Base-by-base conservation (phyloP, 2,888 invertebrate species). In the Clepsis dumicolana region DNA sequence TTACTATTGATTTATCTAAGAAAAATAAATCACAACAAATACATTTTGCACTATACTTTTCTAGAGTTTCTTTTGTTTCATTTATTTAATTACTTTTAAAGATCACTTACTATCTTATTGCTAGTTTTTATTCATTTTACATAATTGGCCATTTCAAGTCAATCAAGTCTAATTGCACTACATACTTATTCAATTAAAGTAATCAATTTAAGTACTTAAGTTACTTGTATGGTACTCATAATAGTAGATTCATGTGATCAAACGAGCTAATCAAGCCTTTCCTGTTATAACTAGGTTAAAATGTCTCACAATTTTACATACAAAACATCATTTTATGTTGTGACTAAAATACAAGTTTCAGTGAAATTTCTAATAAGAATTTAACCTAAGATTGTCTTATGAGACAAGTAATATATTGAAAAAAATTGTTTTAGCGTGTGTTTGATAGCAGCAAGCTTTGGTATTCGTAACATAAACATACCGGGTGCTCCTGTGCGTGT, bases 401-500 rank as follows among this genome's bases (percentile, higher is more conserved):
- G 7, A 24, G 4, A 24, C 5, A 7, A 14, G n/a, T 29, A 52
- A 56, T 4, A 4, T 29, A 7, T 25, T 18, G 18, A 38, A 62
- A 62, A n/a, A 21, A 48, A 18, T 24, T 27, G 25, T 24, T 27
- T 25, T 4, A 14, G 7, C 3, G 27, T 29, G 48, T n/a, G 35
- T 24, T 35, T 50, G 10, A 8, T 21, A 56, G 29, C n/a, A 4
- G 56, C 1, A 50, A 67, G n/a, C 1, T 10, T 24, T 29, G 24
- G 27, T 27, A 63, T 67, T 62, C 16, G 29, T 57, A 63, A 62
- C 29, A 62, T 65, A 64, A 59, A 79, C 76, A 74, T 89, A 96
- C 96, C 96, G 94, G 76, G 95, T 95, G 79, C 96, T 96, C 70
- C 96, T 90, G 79, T 96, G 95, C 32, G 95, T 94, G 79, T 95